phyloP scores from a whole-genome alignment of 2,113 vertebrate genomes.

The Dipodomys ordii region DNA sequence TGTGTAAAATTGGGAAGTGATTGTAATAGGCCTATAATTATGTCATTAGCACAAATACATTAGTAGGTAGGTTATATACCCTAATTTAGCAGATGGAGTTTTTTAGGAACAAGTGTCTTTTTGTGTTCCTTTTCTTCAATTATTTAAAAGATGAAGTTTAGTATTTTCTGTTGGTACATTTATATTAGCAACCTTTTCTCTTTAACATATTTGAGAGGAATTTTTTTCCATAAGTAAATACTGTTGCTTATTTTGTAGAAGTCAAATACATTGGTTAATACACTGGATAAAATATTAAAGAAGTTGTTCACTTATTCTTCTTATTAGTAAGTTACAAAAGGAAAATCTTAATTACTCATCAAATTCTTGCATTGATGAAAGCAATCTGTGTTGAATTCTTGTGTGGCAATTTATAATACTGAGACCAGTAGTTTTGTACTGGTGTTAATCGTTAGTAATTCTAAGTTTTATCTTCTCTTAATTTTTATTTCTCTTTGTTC shows the following conservation, averaged over 20 bases:
- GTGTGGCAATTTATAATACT: too few relatives aligned
- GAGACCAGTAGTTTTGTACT: background rate
- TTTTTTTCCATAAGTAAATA: conserved; percentile 8
- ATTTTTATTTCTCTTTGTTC: background rate
- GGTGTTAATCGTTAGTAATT: background rate
- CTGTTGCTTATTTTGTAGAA: conserved; percentile 28
- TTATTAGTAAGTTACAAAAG: conserved; percentile 2
- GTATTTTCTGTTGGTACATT: background rate
- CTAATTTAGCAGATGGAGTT: background rate
- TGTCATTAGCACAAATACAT: background rate
- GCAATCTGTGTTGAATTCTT: background rate
- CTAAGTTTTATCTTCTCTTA: background rate
- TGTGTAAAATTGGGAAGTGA: conserved; percentile 27
- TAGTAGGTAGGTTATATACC: background rate
- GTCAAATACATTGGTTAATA: background rate
- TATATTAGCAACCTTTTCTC: background rate
- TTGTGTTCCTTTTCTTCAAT: background rate
- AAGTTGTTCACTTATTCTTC: background rate
- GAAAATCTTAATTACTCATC: background rate
- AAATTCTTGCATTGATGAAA: background rate
- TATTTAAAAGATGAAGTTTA: background rate
- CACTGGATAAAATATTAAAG: background rate
- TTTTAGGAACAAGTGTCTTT: background rate
- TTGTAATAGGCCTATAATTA: background rate
- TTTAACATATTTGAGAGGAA: background rate